Evolutionary conservation across 1,140 invertebrate species (phyloP).

Genomic region (Hyphantria cunea): DNA sequence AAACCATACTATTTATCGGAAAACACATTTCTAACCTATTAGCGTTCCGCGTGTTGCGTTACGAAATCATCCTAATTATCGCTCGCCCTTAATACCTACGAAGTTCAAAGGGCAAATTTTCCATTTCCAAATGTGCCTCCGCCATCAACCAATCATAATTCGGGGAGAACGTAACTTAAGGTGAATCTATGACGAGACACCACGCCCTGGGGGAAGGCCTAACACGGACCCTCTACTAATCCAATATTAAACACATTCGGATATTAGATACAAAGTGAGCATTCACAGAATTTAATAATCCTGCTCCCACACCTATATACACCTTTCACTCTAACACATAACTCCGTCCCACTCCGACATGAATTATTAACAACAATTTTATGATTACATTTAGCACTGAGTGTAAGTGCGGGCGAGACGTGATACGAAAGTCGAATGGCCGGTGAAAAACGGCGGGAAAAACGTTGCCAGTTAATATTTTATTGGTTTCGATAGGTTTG

Average conservation of each 20-base stretch:
- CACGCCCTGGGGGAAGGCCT: slow-evolving; percentile 52
- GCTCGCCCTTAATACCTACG: background rate
- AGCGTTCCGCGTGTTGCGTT: background rate
- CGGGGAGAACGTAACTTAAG: slow-evolving; percentile 50
- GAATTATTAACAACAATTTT: slow-evolving; percentile 81
- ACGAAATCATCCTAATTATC: slow-evolving; percentile 10
- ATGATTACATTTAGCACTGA: slow-evolving; percentile 77
- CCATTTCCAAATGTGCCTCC: slow-evolving; percentile 60
- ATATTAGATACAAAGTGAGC: slow-evolving; percentile 80
- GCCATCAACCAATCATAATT: slow-evolving; percentile 67
- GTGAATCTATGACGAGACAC: slow-evolving; percentile 56
- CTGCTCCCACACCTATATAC: slow-evolving; percentile 45
- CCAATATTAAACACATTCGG: slow-evolving; percentile 79
- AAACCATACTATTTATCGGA: no score
- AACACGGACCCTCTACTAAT: slow-evolving; percentile 60
- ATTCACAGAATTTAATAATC: slow-evolving; percentile 81
- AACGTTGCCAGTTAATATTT: slow-evolving; percentile 75
- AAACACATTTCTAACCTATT: no score
- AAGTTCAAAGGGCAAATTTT: slow-evolving; percentile 37
- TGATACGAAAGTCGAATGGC: slow-evolving; percentile 63
- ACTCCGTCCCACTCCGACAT: slow-evolving; percentile 46
- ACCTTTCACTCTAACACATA: slow-evolving; percentile 35
- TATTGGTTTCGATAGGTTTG: slow-evolving; percentile 75
- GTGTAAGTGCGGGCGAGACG: slow-evolving; percentile 65
- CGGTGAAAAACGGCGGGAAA: slow-evolving; percentile 71